Percentiles rank a stretch among this genome's conserved stretches.
Evolutionary conservation across 2,888 invertebrate genomes (phyloP).

Genomic region (Platycheirus rosarum): DNA sequence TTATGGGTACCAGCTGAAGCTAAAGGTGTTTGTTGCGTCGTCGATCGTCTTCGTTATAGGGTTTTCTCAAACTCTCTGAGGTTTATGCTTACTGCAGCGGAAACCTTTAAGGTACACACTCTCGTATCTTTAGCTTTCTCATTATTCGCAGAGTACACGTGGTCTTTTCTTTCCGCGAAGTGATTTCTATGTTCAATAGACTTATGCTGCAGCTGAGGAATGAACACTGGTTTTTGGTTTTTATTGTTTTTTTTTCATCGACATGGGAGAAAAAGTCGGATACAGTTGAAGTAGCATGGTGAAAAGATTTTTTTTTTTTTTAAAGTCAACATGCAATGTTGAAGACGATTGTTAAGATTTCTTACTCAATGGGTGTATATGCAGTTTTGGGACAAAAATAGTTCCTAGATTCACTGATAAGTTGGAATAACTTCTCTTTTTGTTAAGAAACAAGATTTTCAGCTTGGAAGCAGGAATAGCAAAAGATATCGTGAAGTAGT

Average conservation of each 20-base stretch:
- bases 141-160: constrained; percentile 57
- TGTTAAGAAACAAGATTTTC: too few species aligned
- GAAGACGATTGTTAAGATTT: too few species aligned
- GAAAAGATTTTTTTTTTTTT: too few species aligned
- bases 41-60: constrained; percentile 36
- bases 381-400: too few species aligned
- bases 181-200: constrained; percentile 66
- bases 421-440: too few species aligned
- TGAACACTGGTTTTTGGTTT: constrained; percentile 36
- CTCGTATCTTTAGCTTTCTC: constrained; percentile 13
- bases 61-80: constrained; percentile 47
- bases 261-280: constrained; percentile 21
- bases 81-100: constrained; percentile 60
- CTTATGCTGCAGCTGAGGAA: constrained; percentile 31
- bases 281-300: constrained; percentile 10
- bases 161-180: constrained; percentile 68
- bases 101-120: too few species aligned
- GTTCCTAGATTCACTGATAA: too few species aligned
- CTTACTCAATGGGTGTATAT: too few species aligned
- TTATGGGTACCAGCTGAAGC: constrained; percentile 22
- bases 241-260: constrained; percentile 12
- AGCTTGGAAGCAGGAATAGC: too few species aligned
- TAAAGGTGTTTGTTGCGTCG: constrained; percentile 63
- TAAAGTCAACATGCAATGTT: too few species aligned
- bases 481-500: too few species aligned